phyloP scores from a whole-genome alignment of 2,113 vertebrate genomes.

The Rana temporaria region DNA sequence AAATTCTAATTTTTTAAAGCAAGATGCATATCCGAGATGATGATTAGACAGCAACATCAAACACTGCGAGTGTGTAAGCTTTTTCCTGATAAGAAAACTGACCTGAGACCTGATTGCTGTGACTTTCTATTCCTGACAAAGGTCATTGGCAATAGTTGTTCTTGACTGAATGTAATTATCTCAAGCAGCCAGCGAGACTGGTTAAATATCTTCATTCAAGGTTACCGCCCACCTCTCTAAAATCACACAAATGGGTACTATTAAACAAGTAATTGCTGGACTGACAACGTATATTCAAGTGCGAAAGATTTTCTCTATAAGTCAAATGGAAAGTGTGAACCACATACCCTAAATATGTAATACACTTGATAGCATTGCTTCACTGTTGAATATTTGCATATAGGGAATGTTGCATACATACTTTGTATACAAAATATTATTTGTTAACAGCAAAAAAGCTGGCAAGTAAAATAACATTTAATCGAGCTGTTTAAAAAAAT shows the following conservation, averaged over 20 bases:
- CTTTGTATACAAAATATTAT: neutral
- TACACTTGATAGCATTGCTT: neutral
- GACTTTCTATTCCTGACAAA: neutral
- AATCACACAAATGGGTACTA: neutral
- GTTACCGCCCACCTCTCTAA: neutral
- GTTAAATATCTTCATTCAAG: neutral
- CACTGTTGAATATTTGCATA: too few relatives aligned
- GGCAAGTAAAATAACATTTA: too few relatives aligned
- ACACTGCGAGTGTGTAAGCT: neutral
- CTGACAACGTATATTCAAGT: too few relatives aligned
- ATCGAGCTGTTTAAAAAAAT: too few relatives aligned
- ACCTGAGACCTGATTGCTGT: neutral
- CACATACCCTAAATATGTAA: neutral
- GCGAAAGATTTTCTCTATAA: too few relatives aligned
- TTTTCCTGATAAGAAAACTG: slow-evolving; percentile 1
- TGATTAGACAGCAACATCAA: slow-evolving; percentile 27
- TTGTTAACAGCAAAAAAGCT: too few relatives aligned
- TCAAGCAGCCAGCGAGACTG: neutral
- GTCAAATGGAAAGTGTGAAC: too few relatives aligned
- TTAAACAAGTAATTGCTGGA: too few relatives aligned
- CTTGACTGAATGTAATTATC: neutral
- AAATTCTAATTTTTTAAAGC: slow-evolving; percentile 28
- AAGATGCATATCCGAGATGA: neutral
- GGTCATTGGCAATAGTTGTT: neutral
- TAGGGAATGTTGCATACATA: neutral